Evolutionary conservation across 2,113 vertebrate genomes (phyloP), one percentile per base, ranked within the genome.

Genomic region (Henicopernis longicauda): DNA sequence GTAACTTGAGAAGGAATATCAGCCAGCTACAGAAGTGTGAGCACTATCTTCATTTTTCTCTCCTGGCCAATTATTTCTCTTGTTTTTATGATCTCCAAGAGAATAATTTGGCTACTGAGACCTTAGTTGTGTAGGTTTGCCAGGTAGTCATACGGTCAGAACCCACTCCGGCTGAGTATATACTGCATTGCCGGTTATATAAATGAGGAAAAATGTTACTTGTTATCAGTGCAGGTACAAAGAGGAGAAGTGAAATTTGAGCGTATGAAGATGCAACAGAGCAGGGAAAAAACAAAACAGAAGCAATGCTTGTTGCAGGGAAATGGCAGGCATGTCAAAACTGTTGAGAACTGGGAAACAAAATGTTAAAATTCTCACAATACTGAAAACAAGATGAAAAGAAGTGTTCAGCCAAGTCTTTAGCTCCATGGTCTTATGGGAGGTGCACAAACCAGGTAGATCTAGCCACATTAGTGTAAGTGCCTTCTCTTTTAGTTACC

Each of bases 221-320:
- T 73, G 9, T 84, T 91, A 67, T 44, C 73, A 45, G 10, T 14
- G 22, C 21, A 67, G 34, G 31, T 79, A 52, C n/a, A 18, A 69
- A 63, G 18, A 8, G 20, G 2, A 82, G 18, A 87, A 82, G 34
- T 61, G 26, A 91, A 34, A 77, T 78, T 42, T 71, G 73, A 79
- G 34, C 18, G 4, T 40, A 25, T 40, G 22, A 38, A 77, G 18
- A 29, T 81, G 47, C 25, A 76, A 17, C 5, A 34, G 7, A 11
- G 40, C 1, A 6, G 8, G 9, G 8, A 0, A 8, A 21, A 62
- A 36, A 1, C 10, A 63, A 70, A 70, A 42, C 14, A 66, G 52
- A 63, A 71, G 9, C 16, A 15, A 34, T 3, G 0, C 20, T 83
- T 3, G 0, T 47, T 71, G 27, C 18, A 70, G 55, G 31, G 36